Evolutionary conservation across 2,888 invertebrate genomes (phyloP).

Genomic region (Synergus umbraculus): DNA sequence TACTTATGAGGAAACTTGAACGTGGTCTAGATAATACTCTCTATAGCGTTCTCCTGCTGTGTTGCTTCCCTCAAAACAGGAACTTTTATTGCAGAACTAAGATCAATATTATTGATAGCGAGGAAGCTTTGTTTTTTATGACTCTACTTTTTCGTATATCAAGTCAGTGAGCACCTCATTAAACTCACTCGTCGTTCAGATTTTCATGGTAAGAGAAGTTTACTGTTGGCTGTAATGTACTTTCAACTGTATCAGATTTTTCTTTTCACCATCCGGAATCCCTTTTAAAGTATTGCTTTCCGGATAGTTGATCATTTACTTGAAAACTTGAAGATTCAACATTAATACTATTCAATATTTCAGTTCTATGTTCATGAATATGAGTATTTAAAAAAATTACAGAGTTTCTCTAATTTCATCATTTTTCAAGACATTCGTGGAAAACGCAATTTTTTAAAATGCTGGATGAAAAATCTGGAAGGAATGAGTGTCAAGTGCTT

Average conservation of each 20-base stretch:
- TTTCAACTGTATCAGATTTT: conserved; percentile 33
- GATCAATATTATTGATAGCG: conserved; percentile 29
- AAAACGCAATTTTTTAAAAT: neutral
- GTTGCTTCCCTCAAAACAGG: conserved; percentile 1
- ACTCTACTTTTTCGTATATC: conserved; percentile 34
- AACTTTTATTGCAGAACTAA: conserved; percentile 22
- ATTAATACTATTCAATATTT: neutral
- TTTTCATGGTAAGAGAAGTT: conserved; percentile 20
- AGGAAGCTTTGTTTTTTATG: conserved; percentile 34
- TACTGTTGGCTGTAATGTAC: conserved; percentile 29
- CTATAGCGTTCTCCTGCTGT: neutral
- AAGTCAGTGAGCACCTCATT: conserved; percentile 40
- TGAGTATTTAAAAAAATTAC: no score
- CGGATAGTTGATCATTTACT: neutral
- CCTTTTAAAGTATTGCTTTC: conserved; percentile 10
- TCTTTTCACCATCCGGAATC: conserved; percentile 6
- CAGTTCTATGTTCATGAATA: no score
- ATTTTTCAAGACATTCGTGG: neutral
- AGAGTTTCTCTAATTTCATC: no score
- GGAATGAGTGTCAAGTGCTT: conserved; percentile 6
- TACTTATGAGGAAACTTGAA: neutral
- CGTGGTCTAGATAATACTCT: conserved; percentile 13
- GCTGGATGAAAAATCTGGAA: neutral
- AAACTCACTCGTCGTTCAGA: conserved; percentile 36
- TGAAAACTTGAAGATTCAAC: neutral